Evolutionary conservation across 2,888 invertebrate genomes (phyloP), one percentile per base, ranked within the genome.

Genomic region (Drosophila meridiana): DNA sequence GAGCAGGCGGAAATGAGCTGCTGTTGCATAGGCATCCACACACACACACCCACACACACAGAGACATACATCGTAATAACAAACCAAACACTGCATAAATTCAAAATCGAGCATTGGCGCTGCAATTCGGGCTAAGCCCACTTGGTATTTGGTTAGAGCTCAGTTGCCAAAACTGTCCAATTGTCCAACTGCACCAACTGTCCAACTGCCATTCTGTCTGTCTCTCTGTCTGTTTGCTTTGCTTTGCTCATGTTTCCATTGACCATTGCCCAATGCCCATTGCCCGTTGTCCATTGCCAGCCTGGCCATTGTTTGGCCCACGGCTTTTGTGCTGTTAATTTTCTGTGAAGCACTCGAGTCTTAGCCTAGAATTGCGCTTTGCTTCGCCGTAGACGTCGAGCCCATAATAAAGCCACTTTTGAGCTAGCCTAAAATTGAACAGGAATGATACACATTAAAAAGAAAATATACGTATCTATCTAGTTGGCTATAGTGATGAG

Each of bases 41-140:
- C 56, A 58, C 38, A 30, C 40, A 26, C 36, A 47, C 52, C 42
- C 48, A 58, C 26, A 43, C 52, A 45, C 55, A 58, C 14, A 28
- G 32, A 8, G 32, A 38, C 69, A 61, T 70, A 67, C 68, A 74
- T 53, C 73, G 83, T 83, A 85, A 85, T 85, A 88, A 80, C 87
- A 87, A 87, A 85, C 82, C 83, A 83, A 87, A 83, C 85, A 89
- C 87, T 87, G 87, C 87, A 87, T 87, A 87, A 87, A 89, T 89
- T 89, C 89, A 78, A 78, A 78, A 77, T 80, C 68, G 71, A 71
- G 76, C 73, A 69, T 78, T 42, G 69, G 48, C 64, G 63, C 60
- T 58, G 70, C 65, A 70, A 62, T 66, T 62, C 13, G 58, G 32
- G 67, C 69, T 76, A 73, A 70, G 71, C 67, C 56, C 78, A 69